Conservation (phyloP, 2,888 invertebrate genomes). For the Ormyrus pomaceus region DNA sequence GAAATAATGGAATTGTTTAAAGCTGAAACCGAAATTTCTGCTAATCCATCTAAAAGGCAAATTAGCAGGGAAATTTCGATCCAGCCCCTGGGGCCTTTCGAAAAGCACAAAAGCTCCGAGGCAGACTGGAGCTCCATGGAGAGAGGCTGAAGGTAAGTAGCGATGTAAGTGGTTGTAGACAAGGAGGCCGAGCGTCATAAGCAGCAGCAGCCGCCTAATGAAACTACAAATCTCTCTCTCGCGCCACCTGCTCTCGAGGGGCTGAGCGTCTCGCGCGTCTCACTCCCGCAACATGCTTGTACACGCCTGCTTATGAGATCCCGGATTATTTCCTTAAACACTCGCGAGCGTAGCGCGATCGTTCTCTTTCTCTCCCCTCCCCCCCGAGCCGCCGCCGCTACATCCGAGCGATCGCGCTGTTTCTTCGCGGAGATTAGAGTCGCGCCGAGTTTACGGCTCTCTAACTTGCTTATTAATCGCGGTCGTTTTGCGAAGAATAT, state of each 20-base stretch:
- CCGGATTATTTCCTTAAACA: conserved; percentile 67
- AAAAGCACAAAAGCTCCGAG: conserved; percentile 52
- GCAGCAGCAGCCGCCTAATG: conserved; percentile 75
- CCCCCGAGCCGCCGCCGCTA: not conserved
- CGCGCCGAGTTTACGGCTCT: too few species aligned
- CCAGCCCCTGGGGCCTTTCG: conserved; percentile 13
- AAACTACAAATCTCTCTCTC: conserved; percentile 74
- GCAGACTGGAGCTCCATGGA: not conserved
- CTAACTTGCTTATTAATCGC: too few species aligned
- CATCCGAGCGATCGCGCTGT: too few species aligned
- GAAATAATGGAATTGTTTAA: too few species aligned
- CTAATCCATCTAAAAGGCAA: too few species aligned
- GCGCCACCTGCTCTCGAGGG: conserved; percentile 24
- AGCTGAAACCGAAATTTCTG: too few species aligned
- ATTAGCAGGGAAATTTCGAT: too few species aligned
- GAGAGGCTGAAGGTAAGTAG: conserved; percentile 68
- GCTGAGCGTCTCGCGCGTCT: not conserved
- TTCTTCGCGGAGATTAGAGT: too few species aligned
- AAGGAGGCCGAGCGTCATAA: conserved; percentile 70
- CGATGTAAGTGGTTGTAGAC: conserved; percentile 75
- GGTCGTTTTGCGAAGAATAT: too few species aligned
- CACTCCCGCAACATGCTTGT: conserved; percentile 66
- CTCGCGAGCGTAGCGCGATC: conserved; percentile 5
- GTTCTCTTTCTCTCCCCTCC: too few species aligned
- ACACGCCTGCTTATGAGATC: conserved; percentile 68